Percentiles rank a stretch among this genome's conserved stretches.
Evolutionary conservation across 2,113 vertebrate genomes (phyloP).

Genomic region (Hemibagrus wyckioides): DNA sequence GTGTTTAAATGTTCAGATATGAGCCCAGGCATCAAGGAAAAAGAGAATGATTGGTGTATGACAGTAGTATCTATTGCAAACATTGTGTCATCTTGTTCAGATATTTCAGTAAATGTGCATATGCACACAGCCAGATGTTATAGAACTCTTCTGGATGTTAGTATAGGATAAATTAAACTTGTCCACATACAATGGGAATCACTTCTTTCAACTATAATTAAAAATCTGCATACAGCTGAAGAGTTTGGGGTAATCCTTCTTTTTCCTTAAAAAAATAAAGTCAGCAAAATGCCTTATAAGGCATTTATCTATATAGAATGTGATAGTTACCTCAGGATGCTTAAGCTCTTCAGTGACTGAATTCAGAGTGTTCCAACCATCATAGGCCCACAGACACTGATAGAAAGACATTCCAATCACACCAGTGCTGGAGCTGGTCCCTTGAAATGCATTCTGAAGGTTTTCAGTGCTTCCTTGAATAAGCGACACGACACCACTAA

Average conservation of each 20-base stretch:
- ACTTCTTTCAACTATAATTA: neutral
- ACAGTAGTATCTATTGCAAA: neutral
- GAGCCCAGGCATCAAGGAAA: neutral
- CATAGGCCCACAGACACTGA: constrained; percentile 85
- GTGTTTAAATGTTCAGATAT: neutral
- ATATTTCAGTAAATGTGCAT: neutral
- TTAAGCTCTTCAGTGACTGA: constrained; percentile 83
- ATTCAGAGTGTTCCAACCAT: constrained; percentile 87
- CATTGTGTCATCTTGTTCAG: neutral
- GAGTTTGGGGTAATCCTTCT: neutral
- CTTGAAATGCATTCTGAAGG: constrained; percentile 75
- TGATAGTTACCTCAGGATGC: constrained; percentile 75
- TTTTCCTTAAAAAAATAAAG: neutral
- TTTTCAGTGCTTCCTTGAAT: constrained; percentile 67
- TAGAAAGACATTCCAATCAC: constrained; percentile 80
- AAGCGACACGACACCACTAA: constrained; percentile 71
- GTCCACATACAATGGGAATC: neutral
- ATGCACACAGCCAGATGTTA: neutral
- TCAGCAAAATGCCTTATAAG: neutral
- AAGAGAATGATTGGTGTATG: neutral
- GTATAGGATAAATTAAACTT: neutral
- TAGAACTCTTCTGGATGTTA: neutral
- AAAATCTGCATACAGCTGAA: neutral
- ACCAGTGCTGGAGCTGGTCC: constrained; percentile 67
- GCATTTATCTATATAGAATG: neutral